These are phyloP conservation scores for Cataglyphis hispanica DNA, from an alignment of 1,140 invertebrate species.

Conservation along the genomic window DNA sequence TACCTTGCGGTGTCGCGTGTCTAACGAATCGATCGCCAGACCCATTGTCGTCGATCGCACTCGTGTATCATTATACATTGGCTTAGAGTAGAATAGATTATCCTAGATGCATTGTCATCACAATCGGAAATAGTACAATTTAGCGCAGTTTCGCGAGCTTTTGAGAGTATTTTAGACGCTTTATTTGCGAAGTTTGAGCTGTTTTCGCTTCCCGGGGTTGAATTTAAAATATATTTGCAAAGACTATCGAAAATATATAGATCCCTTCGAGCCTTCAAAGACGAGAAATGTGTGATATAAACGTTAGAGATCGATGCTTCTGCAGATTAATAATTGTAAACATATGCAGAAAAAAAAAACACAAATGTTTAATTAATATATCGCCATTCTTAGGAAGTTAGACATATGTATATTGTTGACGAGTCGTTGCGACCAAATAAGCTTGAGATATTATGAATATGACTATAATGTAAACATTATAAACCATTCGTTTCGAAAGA, in stretches of 20 bases:
- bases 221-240: slow-evolving; percentile 67
- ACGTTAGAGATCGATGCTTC: slow-evolving; percentile 65
- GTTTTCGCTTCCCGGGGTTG: slow-evolving; percentile 24
- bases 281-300: slow-evolving; percentile 45
- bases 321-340: slow-evolving; percentile 52
- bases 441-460: slow-evolving; percentile 61
- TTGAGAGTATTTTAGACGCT: slow-evolving; percentile 39
- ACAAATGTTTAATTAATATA: slow-evolving; percentile 66
- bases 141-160: slow-evolving; percentile 35
- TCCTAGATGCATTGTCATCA: slow-evolving; percentile 47
- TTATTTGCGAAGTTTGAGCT: background rate
- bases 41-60: slow-evolving; percentile 2
- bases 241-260: slow-evolving; percentile 14
- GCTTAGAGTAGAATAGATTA: slow-evolving; percentile 42
- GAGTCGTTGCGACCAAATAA: slow-evolving; percentile 70
- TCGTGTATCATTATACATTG: slow-evolving; percentile 51
- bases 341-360: slow-evolving; percentile 14
- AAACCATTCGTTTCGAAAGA: slow-evolving; percentile 38
- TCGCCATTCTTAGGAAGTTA: slow-evolving; percentile 63
- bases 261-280: slow-evolving; percentile 51
- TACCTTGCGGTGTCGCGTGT: slow-evolving; percentile 2
- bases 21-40: slow-evolving; percentile 7
- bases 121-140: slow-evolving; percentile 59
- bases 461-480: slow-evolving; percentile 44
- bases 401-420: slow-evolving; percentile 68